A percentile compares a stretch with the other conserved stretches of the same genome.
These are phyloP conservation scores for Poeciliopsis gracilis DNA, from an alignment of 2,797 vertebrate genomes.

Conservation along the genomic window DNA sequence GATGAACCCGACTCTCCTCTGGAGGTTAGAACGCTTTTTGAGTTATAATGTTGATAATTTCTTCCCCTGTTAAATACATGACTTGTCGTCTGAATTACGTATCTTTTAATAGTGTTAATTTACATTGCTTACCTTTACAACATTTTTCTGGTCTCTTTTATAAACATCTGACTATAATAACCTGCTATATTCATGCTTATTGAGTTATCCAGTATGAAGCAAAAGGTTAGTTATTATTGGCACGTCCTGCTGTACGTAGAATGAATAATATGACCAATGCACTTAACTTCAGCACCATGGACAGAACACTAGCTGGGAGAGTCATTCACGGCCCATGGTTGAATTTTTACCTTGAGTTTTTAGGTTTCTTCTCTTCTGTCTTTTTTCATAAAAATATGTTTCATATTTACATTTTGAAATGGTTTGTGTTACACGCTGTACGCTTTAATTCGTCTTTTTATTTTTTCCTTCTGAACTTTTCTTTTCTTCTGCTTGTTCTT, in stretches of 20 bases:
- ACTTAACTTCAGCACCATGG: conserved; percentile 1
- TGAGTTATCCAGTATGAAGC: not conserved
- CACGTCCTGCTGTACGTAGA: not conserved
- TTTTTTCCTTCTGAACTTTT: not conserved
- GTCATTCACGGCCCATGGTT: not conserved
- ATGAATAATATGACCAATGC: not conserved
- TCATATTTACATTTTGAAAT: not conserved
- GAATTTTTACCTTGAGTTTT: not conserved
- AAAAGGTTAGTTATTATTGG: not conserved
- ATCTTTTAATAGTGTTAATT: not conserved
- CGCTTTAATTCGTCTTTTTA: too few relatives aligned
- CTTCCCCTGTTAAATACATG: not conserved
- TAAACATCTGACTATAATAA: too few relatives aligned
- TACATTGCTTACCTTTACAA: not conserved
- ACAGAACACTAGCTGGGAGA: not conserved
- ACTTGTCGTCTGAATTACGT: accelerated
- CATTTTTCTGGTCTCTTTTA: not conserved
- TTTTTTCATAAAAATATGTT: not conserved
- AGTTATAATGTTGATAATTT: not conserved
- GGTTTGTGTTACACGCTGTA: not conserved
- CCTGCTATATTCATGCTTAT: accelerated
- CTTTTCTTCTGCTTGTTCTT: not conserved
- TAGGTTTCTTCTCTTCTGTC: not conserved
- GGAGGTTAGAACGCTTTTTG: not conserved
- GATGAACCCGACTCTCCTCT: conserved; percentile 1